Evolutionary conservation across 2,797 vertebrate species (phyloP).

Genomic region (Ctenosaura bakeri): DNA sequence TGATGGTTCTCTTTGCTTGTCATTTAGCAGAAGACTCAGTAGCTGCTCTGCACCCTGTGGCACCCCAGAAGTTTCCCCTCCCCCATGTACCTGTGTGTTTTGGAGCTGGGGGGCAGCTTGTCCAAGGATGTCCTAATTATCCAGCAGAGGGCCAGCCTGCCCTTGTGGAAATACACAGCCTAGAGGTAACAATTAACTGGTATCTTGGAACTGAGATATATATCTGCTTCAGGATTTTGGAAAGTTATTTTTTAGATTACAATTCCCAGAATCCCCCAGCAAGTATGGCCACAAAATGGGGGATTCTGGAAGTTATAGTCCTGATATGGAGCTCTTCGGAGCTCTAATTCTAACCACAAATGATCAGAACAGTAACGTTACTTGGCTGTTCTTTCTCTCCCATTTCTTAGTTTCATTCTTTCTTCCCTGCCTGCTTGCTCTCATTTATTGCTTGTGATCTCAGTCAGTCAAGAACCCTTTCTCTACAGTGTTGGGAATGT

Average conservation of each 20-base stretch:
- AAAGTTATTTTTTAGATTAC: no score
- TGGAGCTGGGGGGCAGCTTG: constrained; percentile 88
- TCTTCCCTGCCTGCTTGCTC: background rate
- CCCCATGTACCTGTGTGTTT: constrained; percentile 86
- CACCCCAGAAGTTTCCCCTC: constrained; percentile 84
- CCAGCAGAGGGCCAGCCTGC: constrained; percentile 80
- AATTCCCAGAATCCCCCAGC: no score
- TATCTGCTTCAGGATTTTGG: background rate
- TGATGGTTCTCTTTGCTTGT: constrained; percentile 39
- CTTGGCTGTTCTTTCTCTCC: background rate
- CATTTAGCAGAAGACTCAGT: constrained; percentile 55
- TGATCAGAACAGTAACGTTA: background rate
- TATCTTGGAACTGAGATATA: background rate
- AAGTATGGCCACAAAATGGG: no score
- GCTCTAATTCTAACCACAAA: rapidly evolving
- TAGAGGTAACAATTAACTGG: constrained; percentile 82
- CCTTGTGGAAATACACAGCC: constrained; percentile 87
- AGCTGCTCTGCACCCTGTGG: constrained; percentile 41
- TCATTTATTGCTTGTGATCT: background rate
- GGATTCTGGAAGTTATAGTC: no score
- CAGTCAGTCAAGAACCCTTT: background rate
- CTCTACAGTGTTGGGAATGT: background rate
- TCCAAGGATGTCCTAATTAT: constrained; percentile 80
- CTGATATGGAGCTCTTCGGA: no score
- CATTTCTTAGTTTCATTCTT: background rate